A percentile compares a stretch with the other conserved stretches of the same genome.
Evolutionary conservation across 2,797 vertebrate genomes (phyloP).

Genomic region (Poecilia picta): DNA sequence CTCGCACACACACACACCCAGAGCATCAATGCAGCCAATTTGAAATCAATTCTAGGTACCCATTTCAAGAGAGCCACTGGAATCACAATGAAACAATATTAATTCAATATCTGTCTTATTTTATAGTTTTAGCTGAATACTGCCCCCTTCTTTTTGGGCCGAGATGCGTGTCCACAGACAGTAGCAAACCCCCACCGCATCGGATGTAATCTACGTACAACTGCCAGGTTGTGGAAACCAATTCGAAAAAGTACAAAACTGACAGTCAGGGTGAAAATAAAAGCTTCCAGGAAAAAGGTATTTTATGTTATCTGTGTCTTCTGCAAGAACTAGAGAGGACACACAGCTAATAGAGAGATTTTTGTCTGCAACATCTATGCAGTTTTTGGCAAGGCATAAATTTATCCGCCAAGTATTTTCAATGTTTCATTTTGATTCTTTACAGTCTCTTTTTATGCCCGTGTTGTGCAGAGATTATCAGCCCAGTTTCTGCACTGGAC

Average conservation of each 20-base stretch:
- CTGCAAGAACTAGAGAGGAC: background rate
- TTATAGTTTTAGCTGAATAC: background rate
- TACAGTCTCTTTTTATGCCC: background rate
- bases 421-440: background rate
- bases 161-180: background rate
- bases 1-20: too few relatives aligned
- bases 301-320: background rate
- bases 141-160: background rate
- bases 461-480: background rate
- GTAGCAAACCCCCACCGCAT: background rate
- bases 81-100: background rate
- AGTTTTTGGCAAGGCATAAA: background rate
- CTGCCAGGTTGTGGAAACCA: background rate
- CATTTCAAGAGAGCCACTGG: background rate
- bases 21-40: background rate
- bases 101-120: background rate
- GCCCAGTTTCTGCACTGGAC: background rate
- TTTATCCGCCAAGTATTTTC: background rate
- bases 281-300: background rate
- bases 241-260: background rate
- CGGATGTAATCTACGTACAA: background rate
- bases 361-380: background rate
- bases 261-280: background rate
- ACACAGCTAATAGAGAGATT: background rate
- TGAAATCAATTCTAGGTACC: background rate